phyloP scores from a whole-genome alignment of 2,797 vertebrate genomes.

The Acanthornis magna region DNA sequence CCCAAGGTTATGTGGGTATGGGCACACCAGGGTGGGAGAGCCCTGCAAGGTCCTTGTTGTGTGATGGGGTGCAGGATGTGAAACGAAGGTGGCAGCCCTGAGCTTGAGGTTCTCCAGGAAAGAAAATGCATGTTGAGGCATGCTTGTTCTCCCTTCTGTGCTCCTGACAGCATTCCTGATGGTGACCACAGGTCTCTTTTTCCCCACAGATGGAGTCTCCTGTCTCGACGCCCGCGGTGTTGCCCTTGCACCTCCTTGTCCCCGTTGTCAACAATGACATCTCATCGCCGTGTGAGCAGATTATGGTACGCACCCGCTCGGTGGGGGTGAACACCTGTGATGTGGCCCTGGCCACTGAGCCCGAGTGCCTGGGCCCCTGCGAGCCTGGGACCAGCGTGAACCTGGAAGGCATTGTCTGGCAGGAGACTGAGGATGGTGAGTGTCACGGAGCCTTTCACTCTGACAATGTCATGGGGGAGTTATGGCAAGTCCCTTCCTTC shows the following conservation, averaged over 20 bases:
- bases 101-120: not conserved
- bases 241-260: slow-evolving; percentile 93
- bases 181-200: not conserved
- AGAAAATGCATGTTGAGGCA: not conserved
- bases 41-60: not conserved
- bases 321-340: slow-evolving; percentile 97
- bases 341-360: slow-evolving; percentile 93
- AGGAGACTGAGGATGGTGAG: slow-evolving; percentile 98
- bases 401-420: slow-evolving; percentile 98
- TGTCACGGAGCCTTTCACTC: not conserved
- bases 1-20: not conserved
- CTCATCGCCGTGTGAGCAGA: slow-evolving; percentile 96
- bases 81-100: not conserved
- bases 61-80: not conserved
- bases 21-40: not conserved
- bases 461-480: not conserved
- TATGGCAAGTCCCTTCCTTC: not conserved
- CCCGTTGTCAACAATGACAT: slow-evolving; percentile 90
- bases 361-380: slow-evolving; percentile 96
- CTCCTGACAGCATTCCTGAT: not conserved
- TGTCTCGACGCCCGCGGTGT: slow-evolving; percentile 90
- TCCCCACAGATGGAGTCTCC: slow-evolving; percentile 94
- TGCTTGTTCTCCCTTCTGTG: not conserved
- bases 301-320: slow-evolving; percentile 98
- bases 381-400: slow-evolving; percentile 98